Evolutionary conservation across 2,888 invertebrate species (phyloP).

Genomic region (Carpatolechia fugitivella): DNA sequence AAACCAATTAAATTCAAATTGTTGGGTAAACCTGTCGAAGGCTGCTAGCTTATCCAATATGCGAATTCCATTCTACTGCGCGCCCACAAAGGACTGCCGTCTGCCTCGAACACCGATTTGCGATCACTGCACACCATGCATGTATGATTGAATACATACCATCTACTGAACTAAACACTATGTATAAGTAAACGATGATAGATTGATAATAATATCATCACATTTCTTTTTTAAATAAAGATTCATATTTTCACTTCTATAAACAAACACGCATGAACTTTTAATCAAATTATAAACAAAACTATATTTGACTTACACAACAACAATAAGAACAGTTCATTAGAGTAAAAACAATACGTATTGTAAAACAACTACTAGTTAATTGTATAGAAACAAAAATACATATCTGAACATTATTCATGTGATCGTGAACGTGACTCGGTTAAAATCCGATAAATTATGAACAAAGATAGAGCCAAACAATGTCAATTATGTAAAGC

Average conservation of each 20-base stretch:
- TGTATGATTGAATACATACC: too few species aligned
- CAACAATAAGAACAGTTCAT: too few species aligned
- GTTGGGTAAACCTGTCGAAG: constrained; percentile 55
- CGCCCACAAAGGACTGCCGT: constrained; percentile 72
- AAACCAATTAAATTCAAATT: constrained; percentile 70
- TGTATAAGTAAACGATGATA: too few species aligned
- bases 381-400: neutral
- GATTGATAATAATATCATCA: too few species aligned
- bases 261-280: too few species aligned
- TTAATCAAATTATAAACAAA: too few species aligned
- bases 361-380: neutral
- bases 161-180: too few species aligned
- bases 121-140: constrained; percentile 25
- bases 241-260: too few species aligned
- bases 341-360: too few species aligned
- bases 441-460: constrained; percentile 25
- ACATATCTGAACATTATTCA: neutral
- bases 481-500: constrained; percentile 47
- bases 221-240: too few species aligned
- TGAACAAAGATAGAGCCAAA: constrained; percentile 31
- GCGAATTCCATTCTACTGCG: constrained; percentile 56
- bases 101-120: constrained; percentile 56
- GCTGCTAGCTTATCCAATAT: constrained; percentile 59
- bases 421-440: constrained; percentile 36
- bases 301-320: too few species aligned